phyloP scores from a whole-genome alignment of 2,797 vertebrate genomes.

The Micrastur ruficollis region DNA sequence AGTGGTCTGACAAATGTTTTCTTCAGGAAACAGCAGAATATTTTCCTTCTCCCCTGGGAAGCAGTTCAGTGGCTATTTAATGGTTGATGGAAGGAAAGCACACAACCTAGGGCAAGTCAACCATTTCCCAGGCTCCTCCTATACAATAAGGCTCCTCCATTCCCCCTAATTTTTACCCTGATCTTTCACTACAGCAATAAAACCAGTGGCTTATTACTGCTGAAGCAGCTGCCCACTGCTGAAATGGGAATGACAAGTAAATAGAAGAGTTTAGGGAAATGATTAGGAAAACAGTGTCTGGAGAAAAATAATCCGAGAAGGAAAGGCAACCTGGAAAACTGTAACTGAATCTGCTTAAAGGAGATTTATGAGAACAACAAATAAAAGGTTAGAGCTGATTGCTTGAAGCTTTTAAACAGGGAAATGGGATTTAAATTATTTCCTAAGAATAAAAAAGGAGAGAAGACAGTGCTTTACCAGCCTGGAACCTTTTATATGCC shows the following conservation, averaged over 20 bases:
- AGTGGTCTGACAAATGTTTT: background rate
- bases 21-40: background rate
- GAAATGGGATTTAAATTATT: background rate
- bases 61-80: background rate
- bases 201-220: background rate
- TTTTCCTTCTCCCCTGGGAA: background rate
- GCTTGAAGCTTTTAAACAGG: background rate
- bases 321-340: background rate
- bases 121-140: background rate
- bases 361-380: background rate
- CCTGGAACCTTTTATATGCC: background rate
- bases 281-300: background rate
- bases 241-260: background rate
- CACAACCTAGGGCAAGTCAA: background rate
- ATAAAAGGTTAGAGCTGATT: background rate
- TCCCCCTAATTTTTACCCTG: background rate
- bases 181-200: background rate
- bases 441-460: background rate
- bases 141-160: background rate
- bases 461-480: background rate
- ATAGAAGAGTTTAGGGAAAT: background rate
- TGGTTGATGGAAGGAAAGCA: background rate
- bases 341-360: background rate
- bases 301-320: background rate
- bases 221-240: background rate